These are phyloP conservation scores for Euwallacea similis DNA, from an alignment of 1,140 invertebrate genomes.

Conservation along the genomic window DNA sequence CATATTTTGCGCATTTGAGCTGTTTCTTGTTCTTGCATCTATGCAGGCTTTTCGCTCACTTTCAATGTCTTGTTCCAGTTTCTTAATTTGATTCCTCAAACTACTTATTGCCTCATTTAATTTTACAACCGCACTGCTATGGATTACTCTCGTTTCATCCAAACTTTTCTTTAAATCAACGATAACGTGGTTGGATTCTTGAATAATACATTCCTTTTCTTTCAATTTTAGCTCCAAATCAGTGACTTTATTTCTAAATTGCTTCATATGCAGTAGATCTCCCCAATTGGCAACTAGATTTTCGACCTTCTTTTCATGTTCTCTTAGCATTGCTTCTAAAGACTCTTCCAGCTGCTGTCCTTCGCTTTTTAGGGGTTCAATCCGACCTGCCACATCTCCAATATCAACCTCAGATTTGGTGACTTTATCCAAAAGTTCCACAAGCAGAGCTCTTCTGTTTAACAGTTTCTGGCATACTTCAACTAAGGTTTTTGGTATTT, in stretches of 20 bases:
- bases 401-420: constrained; percentile 38
- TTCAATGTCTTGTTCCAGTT: constrained; percentile 45
- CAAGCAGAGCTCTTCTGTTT: constrained; percentile 34
- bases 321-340: background rate
- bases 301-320: background rate
- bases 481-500: constrained; percentile 40
- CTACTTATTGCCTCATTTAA: constrained; percentile 37
- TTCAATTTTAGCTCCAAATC: background rate
- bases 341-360: constrained; percentile 2
- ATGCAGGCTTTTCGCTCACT: constrained; percentile 38
- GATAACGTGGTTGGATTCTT: background rate
- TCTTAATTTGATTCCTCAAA: constrained; percentile 43
- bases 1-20: constrained; percentile 27
- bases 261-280: constrained; percentile 23
- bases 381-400: constrained; percentile 35
- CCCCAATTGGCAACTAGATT: constrained; percentile 43
- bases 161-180: background rate
- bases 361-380: constrained; percentile 41
- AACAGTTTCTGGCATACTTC: constrained; percentile 42
- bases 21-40: constrained; percentile 38
- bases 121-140: constrained; percentile 40
- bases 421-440: constrained; percentile 42
- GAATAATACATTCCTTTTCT: background rate
- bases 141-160: background rate
- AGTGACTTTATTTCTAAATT: background rate